A percentile compares a stretch with the other conserved stretches of the same genome.
phyloP scores from a whole-genome alignment of 30 jellyfish, hydroid and myxozoan genomes.

The Sanderia malayensis region DNA sequence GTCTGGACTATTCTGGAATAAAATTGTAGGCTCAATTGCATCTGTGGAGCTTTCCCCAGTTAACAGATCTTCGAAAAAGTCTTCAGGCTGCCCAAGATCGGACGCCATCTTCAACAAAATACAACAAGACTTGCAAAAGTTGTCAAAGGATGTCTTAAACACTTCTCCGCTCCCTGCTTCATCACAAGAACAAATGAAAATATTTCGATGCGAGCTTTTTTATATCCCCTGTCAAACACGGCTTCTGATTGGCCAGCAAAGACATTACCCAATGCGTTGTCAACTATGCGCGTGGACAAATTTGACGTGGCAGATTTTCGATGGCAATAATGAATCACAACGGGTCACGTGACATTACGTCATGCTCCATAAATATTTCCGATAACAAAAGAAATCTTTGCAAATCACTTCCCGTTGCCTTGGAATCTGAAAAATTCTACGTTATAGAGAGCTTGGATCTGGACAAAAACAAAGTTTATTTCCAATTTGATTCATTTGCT shows the following conservation, averaged over 20 bases:
- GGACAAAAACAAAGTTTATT: no score
- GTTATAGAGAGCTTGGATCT: no score
- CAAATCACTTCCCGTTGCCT: not conserved
- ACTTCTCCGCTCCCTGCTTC: not conserved
- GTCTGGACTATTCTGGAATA: conserved; percentile 52
- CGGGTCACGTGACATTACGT: conserved; percentile 40
- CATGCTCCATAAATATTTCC: not conserved
- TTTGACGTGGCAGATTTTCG: conserved; percentile 65
- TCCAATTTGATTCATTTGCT: no score
- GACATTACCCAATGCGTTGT: conserved; percentile 3
- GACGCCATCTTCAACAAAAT: conserved; percentile 24
- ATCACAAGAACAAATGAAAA: not conserved
- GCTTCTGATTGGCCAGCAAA: conserved; percentile 41
- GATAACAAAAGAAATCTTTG: not conserved
- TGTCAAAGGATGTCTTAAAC: no score
- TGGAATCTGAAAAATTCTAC: no score
- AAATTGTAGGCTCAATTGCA: conserved; percentile 18
- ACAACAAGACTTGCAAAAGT: not conserved
- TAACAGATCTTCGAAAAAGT: conserved; percentile 56
- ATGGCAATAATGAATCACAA: conserved; percentile 49
- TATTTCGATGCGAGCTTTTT: not conserved
- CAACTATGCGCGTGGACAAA: conserved; percentile 36
- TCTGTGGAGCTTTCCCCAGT: conserved; percentile 52
- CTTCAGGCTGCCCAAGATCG: conserved; percentile 32
- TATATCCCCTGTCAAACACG: not conserved